A percentile compares a stretch with the other conserved stretches of the same genome.
These are phyloP conservation scores for Drosophila eugracilis DNA, from an alignment of 1,140 invertebrate species.

Conservation along the genomic window DNA sequence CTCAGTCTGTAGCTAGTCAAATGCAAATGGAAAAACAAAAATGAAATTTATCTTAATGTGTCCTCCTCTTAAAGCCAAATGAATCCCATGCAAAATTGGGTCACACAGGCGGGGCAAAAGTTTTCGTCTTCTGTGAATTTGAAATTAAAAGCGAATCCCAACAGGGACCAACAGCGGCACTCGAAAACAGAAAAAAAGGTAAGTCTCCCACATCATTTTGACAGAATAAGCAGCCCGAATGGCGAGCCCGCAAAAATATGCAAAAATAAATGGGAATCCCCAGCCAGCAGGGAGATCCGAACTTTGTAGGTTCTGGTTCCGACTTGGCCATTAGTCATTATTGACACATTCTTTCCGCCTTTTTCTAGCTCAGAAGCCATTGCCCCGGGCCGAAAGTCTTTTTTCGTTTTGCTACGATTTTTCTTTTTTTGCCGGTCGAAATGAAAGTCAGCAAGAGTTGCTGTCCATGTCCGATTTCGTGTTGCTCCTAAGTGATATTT, in stretches of 20 bases:
- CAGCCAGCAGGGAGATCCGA: conserved; percentile 19
- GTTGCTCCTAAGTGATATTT: conserved; percentile 63
- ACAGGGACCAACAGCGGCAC: conserved; percentile 23
- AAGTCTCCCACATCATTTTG: conserved; percentile 54
- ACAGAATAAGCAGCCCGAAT: conserved; percentile 51
- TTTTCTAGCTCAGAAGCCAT: conserved; percentile 45
- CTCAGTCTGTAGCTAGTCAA: conserved; percentile 1
- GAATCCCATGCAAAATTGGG: conserved; percentile 39
- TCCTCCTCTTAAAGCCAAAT: conserved; percentile 47
- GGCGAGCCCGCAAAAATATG: conserved; percentile 41
- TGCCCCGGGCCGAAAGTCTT: conserved; percentile 20
- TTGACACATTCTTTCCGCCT: conserved; percentile 79
- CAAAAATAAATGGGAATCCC: conserved; percentile 66
- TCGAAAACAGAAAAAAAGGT: conserved; percentile 29
- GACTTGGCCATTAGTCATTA: conserved; percentile 76
- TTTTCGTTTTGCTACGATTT: conserved; percentile 7
- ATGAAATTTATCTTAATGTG: conserved; percentile 34
- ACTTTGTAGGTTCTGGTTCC: conserved; percentile 16
- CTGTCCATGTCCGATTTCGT: conserved; percentile 38
- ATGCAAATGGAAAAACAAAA: conserved; percentile 16
- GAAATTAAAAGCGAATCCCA: conserved; percentile 61
- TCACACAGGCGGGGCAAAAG: conserved; percentile 11
- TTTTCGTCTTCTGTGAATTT: conserved; percentile 38
- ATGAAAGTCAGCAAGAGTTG: conserved; percentile 26
- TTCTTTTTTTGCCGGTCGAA: conserved; percentile 20